Conservation (phyloP, 2,113 vertebrate genomes). For the Thymallus thymallus region DNA sequence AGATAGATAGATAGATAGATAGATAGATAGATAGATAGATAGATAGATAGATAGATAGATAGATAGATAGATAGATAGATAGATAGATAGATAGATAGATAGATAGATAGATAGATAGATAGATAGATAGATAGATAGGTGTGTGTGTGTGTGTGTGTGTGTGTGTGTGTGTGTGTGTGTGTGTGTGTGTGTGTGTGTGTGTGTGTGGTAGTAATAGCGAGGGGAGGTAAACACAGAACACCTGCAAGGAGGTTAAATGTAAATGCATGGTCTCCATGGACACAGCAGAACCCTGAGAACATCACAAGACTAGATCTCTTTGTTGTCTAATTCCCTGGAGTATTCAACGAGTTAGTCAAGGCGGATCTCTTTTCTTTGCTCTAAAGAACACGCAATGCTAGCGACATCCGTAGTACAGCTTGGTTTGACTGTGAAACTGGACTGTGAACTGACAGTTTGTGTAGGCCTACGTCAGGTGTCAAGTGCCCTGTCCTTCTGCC, state of each 20-base stretch:
- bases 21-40: too few relatives aligned
- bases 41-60: too few relatives aligned
- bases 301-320: not conserved
- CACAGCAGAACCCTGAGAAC: not conserved
- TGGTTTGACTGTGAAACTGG: conserved; percentile 25
- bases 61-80: too few relatives aligned
- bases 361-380: not conserved
- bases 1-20: too few relatives aligned
- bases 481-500: conserved; percentile 50
- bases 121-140: too few relatives aligned
- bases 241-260: conserved; percentile 18
- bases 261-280: conserved; percentile 24
- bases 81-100: too few relatives aligned
- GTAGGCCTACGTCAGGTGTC: conserved; percentile 30
- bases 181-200: not conserved
- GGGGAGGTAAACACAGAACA: not conserved
- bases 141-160: not conserved
- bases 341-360: not conserved
- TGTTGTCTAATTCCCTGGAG: not conserved
- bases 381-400: not conserved
- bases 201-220: not conserved
- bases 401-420: conserved; percentile 24
- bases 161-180: not conserved
- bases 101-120: too few relatives aligned
- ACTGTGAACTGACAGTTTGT: conserved; percentile 43